Percentiles rank a stretch among this genome's conserved stretches.
These are phyloP conservation scores for Thalpophila matura DNA, from an alignment of 2,888 invertebrate species.

Conservation along the genomic window DNA sequence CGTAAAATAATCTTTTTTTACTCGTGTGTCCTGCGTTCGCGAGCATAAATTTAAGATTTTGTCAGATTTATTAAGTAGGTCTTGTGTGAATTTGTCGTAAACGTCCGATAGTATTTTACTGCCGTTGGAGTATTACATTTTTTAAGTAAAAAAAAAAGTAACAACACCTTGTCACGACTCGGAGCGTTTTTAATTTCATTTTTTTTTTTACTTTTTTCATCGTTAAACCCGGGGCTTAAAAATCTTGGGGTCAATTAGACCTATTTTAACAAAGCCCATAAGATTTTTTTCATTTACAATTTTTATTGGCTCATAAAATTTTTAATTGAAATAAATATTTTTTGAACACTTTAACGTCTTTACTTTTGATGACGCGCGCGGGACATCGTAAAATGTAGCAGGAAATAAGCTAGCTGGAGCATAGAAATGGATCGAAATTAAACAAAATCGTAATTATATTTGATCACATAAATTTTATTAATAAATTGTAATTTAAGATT, in stretches of 20 bases:
- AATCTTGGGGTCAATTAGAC: conserved; percentile 80
- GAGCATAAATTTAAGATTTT: conserved; percentile 85
- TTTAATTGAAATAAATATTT: conserved; percentile 80
- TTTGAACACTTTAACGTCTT: conserved; percentile 64
- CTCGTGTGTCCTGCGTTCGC: conserved; percentile 75
- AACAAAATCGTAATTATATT: conserved; percentile 46
- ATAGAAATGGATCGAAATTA: conserved; percentile 55
- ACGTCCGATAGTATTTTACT: conserved; percentile 86
- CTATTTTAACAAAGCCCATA: conserved; percentile 75
- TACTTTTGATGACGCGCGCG: conserved; percentile 59
- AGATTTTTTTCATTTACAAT: conserved; percentile 75
- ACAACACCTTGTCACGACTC: conserved; percentile 75
- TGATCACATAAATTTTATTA: conserved; percentile 41
- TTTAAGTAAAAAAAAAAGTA: conserved; percentile 73
- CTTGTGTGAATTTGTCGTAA: conserved; percentile 89
- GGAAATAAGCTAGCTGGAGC: conserved; percentile 66
- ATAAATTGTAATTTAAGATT: conserved; percentile 36
- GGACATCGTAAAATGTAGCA: conserved; percentile 70
- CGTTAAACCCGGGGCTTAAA: conserved; percentile 79
- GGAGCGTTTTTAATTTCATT: conserved; percentile 73
- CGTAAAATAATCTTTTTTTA: conserved; percentile 75
- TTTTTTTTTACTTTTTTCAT: conserved; percentile 69
- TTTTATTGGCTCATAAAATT: conserved; percentile 77
- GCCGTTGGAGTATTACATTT: conserved; percentile 81
- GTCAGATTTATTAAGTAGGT: conserved; percentile 88